A percentile compares a stretch with the other conserved stretches of the same genome.
These are phyloP conservation scores for Oceanodroma leucorhoa DNA, from an alignment of 2,797 vertebrate species.

Conservation along the genomic window DNA sequence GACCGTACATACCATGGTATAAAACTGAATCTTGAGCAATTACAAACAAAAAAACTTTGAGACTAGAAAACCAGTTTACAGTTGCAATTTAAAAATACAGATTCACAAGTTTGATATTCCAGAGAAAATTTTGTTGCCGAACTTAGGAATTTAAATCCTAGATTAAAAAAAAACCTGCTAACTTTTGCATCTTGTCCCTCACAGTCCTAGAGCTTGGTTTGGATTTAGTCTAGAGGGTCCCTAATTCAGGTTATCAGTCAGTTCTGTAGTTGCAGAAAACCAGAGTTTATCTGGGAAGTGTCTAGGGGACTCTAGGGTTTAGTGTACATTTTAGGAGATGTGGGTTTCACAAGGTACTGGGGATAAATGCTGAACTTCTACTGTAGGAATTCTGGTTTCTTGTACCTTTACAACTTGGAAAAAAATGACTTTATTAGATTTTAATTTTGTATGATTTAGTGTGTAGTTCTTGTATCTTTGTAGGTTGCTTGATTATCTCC, in stretches of 20 bases:
- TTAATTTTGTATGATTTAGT: not conserved
- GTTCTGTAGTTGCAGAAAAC: not conserved
- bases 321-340: fast-evolving
- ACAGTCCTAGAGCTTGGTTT: not conserved
- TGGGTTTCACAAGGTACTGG: not conserved
- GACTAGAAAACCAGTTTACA: not conserved
- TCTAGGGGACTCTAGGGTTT: not conserved
- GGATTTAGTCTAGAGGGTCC: not conserved
- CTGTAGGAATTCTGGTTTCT: not conserved
- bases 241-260: not conserved
- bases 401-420: not conserved
- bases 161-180: not conserved
- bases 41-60: not conserved
- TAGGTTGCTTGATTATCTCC: not conserved
- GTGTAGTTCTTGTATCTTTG: not conserved
- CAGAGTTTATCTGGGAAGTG: not conserved
- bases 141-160: not conserved
- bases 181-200: not conserved
- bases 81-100: not conserved
- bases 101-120: not conserved
- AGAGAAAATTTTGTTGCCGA: not conserved
- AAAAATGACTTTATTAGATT: not conserved
- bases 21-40: not conserved
- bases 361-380: not conserved
- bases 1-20: fast-evolving